Conservation (phyloP, 1,140 invertebrate genomes). For the Physella acuta region DNA sequence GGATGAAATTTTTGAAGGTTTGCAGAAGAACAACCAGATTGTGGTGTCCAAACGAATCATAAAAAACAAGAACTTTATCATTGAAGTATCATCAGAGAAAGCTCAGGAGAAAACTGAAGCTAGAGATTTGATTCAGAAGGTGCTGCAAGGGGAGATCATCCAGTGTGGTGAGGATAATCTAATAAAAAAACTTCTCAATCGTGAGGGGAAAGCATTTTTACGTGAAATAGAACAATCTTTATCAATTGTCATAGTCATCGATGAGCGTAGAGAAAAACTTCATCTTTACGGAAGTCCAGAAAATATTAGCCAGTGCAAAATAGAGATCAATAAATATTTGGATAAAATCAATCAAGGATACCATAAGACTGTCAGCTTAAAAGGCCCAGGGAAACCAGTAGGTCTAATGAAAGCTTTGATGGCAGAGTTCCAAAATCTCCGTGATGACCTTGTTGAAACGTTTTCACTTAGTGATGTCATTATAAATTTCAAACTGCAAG, state of each 20-base stretch:
- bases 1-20: conserved; percentile 20
- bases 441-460: conserved; percentile 30
- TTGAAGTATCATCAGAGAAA: conserved; percentile 27
- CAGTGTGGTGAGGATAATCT: conserved; percentile 23
- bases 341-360: conserved; percentile 20
- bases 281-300: conserved; percentile 35
- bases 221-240: no score
- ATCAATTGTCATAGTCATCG: conserved; percentile 28
- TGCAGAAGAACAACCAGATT: conserved; percentile 9
- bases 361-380: conserved; percentile 29
- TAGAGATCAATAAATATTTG: conserved; percentile 33
- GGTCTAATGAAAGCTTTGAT: conserved; percentile 47
- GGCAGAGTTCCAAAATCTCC: conserved; percentile 29
- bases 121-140: conserved; percentile 28
- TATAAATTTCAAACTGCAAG: conserved; percentile 35
- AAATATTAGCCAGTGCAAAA: conserved; percentile 14
- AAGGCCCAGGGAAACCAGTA: conserved; percentile 34
- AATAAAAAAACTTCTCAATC: conserved; percentile 30
- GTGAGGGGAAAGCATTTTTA: conserved; percentile 31
- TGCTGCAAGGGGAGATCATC: conserved; percentile 36
- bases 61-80: no score
- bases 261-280: conserved; percentile 37
- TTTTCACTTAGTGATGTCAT: conserved; percentile 26
- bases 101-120: conserved; percentile 26
- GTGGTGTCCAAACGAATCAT: conserved; percentile 16